phyloP scores from a whole-genome alignment of 2,888 invertebrate genomes.

The Andrena dorsata region DNA sequence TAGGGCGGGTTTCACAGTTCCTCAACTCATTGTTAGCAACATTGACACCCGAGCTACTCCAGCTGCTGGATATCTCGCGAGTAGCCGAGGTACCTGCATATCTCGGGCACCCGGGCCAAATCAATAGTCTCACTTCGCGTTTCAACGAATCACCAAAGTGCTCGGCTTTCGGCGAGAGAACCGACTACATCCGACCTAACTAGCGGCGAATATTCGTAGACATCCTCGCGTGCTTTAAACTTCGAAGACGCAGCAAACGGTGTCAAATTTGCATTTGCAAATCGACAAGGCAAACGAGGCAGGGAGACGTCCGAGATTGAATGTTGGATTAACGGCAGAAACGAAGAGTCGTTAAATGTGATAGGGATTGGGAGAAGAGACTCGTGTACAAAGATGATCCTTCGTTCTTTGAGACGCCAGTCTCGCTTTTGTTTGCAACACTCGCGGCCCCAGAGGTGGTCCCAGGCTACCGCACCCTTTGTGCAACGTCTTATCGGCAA shows the following conservation, averaged over 20 bases:
- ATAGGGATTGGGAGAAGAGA: not conserved
- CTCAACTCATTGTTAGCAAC: not conserved
- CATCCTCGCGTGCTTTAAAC: not conserved
- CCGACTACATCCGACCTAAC: not conserved
- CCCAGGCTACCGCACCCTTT: not conserved
- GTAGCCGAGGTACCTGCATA: slow-evolving; percentile 3
- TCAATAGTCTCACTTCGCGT: not conserved
- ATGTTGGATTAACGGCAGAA: not conserved
- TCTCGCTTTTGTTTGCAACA: slow-evolving; percentile 5
- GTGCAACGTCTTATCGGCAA: not conserved
- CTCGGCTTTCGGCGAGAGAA: not conserved
- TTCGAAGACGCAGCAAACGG: too few species aligned
- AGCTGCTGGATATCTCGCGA: not conserved
- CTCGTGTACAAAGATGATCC: not conserved
- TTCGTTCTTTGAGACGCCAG: not conserved
- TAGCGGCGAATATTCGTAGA: not conserved
- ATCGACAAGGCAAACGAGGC: too few species aligned
- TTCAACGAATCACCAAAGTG: not conserved
- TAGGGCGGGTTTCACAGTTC: not conserved
- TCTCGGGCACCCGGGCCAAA: not conserved
- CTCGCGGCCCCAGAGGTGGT: not conserved
- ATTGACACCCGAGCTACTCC: not conserved
- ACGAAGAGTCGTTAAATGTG: not conserved
- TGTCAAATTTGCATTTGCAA: too few species aligned
- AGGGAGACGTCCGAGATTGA: not conserved